Evolutionary conservation across 2,888 invertebrate species (phyloP), one percentile per base, ranked within the genome.

Genomic region (Nomada fucata): DNA sequence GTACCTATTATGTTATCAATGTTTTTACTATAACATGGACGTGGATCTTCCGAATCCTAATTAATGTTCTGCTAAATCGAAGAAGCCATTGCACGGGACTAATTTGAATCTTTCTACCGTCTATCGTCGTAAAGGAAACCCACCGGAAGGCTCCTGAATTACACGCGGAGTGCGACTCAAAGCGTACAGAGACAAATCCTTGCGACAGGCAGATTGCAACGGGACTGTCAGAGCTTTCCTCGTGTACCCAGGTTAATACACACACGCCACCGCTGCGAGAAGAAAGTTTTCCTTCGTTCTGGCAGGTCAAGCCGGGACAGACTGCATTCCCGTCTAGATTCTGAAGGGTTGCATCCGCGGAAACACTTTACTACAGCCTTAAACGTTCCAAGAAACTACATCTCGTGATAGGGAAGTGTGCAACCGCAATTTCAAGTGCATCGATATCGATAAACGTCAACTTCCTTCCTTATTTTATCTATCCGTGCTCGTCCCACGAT

Each of bases 161-260:
- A 61, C 29, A 29, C 9, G 15, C 52, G 36, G 57, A 75, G 47
- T 42, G 18, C 47, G 61, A 47, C 63, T 57, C 26, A 20, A 42
- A 53, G 70, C 70, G 70, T 65, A 44, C 60, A 2, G 53, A 53
- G 20, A 73, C 69, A 76, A 76, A 81, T 83, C 57, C 81, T 70
- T 70, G 26, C 23, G 67, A 36, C 36, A 83, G 65, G 76, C 70
- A 81, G 73, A 81, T 74, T 47, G 59, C 36, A 36, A n/a, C 67
- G 36, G 55, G 81, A 59, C 73, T 29, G 73, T 36, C 36, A 44
- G 57, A 57, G 65, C 47, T 76, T 74, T 47, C 50, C 23, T 7
- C 55, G 68, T 83, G 74, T 67, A 76, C 76, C 11, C 53, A 52
- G 72, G 81, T 81, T 83, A 83, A 83, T 77, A 82, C 18, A 52